Percentiles rank a stretch among this genome's conserved stretches.
These are phyloP conservation scores for Urosaurus nigricauda DNA, from an alignment of 2,797 vertebrate species.

Conservation along the genomic window DNA sequence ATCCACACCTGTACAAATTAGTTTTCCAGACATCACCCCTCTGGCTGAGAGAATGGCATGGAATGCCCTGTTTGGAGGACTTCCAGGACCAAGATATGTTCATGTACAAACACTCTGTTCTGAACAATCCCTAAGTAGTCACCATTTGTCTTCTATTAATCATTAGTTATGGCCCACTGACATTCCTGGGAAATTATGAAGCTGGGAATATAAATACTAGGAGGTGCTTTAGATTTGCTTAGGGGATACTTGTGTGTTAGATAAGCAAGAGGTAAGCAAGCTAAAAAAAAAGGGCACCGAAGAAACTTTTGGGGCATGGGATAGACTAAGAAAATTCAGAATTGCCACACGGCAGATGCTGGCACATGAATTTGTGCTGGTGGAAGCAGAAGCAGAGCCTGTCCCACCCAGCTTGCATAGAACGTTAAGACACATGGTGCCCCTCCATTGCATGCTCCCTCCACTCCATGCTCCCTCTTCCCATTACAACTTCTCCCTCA, in stretches of 20 bases:
- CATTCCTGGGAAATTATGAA: not conserved
- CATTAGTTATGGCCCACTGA: not conserved
- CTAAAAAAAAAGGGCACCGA: constrained; percentile 3
- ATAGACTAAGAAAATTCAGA: not conserved
- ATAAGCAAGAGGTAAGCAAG: constrained; percentile 8
- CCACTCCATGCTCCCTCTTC: constrained; percentile 22
- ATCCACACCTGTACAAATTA: not conserved
- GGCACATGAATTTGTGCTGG: constrained; percentile 17
- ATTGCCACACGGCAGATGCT: constrained; percentile 3
- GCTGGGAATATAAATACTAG: not conserved
- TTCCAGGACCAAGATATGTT: not conserved
- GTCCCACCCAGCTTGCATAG: constrained; percentile 42
- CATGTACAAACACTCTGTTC: not conserved
- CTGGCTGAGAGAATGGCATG: not conserved
- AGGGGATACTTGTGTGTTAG: not conserved
- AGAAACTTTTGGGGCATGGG: not conserved
- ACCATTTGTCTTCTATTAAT: not conserved
- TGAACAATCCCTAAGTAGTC: not conserved
- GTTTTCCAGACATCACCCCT: not conserved
- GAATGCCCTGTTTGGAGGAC: not conserved
- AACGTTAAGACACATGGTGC: constrained; percentile 35
- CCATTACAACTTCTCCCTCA: constrained; percentile 20
- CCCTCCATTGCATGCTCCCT: constrained; percentile 37
- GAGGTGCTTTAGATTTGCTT: not conserved
- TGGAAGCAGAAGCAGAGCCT: not conserved